Conservation (phyloP, 1,140 invertebrate genomes). For the Lithobius niger region DNA sequence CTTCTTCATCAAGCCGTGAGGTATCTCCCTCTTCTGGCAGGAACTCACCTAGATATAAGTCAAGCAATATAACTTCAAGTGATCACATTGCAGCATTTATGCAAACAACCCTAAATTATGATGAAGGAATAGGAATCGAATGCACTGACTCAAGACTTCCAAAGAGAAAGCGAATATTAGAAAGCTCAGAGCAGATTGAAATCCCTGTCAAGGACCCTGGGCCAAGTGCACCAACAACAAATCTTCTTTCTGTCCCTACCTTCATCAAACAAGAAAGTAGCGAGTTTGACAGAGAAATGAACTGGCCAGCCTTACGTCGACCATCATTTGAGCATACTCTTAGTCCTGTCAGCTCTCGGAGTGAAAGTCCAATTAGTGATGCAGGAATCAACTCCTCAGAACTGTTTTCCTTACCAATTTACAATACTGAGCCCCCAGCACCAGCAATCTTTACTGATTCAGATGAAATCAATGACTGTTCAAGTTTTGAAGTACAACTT, state of each 20-base stretch:
- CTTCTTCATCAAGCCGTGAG: slow-evolving; percentile 24
- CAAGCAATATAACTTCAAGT: slow-evolving; percentile 44
- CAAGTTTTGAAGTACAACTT: slow-evolving; percentile 47
- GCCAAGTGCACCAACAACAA: slow-evolving; percentile 22
- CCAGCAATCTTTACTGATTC: slow-evolving; percentile 54
- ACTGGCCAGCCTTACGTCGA: slow-evolving; percentile 16
- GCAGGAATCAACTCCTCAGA: slow-evolving; percentile 25
- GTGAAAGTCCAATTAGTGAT: slow-evolving; percentile 59
- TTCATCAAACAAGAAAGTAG: not conserved
- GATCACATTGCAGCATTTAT: slow-evolving; percentile 29
- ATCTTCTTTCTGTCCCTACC: not conserved
- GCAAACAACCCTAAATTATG: slow-evolving; percentile 48
- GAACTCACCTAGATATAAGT: not conserved
- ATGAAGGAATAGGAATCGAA: slow-evolving; percentile 47
- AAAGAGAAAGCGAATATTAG: not conserved
- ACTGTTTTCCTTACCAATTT: slow-evolving; percentile 51
- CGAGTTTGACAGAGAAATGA: slow-evolving; percentile 10
- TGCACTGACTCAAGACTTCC: slow-evolving; percentile 29
- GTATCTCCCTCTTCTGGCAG: slow-evolving; percentile 23
- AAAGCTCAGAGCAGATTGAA: slow-evolving; percentile 12
- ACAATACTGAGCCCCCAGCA: slow-evolving; percentile 40
- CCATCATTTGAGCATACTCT: slow-evolving; percentile 17
- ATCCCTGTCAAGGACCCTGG: slow-evolving; percentile 9
- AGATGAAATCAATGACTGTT: slow-evolving; percentile 59
- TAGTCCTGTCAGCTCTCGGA: slow-evolving; percentile 53